These are phyloP conservation scores for Campoletis raptor DNA, from an alignment of 2,888 invertebrate species.

Conservation along the genomic window DNA sequence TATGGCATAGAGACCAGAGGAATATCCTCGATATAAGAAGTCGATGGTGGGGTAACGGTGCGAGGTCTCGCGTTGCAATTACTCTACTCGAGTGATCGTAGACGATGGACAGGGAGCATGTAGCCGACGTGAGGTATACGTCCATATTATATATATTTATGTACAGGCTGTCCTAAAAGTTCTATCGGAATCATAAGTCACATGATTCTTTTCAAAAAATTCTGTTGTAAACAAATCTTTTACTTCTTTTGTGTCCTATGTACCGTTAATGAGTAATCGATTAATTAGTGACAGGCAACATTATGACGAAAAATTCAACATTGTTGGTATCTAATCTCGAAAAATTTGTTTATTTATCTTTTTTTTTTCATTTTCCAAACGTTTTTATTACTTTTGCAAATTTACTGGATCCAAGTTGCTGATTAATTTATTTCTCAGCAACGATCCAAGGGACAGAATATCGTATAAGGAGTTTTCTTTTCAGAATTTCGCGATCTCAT, in stretches of 20 bases:
- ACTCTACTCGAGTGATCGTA: conserved; percentile 53
- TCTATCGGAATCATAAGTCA: background rate
- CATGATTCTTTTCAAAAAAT: background rate
- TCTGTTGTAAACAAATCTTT: background rate
- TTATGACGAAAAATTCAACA: background rate
- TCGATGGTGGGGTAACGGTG: conserved; percentile 45
- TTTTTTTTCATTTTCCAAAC: background rate
- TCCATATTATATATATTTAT: background rate
- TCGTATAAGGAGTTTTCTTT: background rate
- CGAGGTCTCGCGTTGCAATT: conserved; percentile 62
- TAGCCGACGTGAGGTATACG: background rate
- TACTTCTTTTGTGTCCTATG: background rate
- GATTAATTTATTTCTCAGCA: background rate
- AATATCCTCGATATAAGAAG: conserved; percentile 30
- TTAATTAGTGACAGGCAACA: background rate
- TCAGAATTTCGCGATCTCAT: background rate
- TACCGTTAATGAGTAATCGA: no score
- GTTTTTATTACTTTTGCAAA: background rate
- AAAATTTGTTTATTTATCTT: background rate
- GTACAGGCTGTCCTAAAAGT: background rate
- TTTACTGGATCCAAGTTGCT: background rate
- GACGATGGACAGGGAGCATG: conserved; percentile 40
- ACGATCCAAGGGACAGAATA: background rate
- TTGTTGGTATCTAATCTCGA: background rate
- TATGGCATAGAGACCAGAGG: background rate